These are phyloP conservation scores for Temnothorax longispinosus DNA, from an alignment of 1,140 invertebrate species.

Conservation along the genomic window DNA sequence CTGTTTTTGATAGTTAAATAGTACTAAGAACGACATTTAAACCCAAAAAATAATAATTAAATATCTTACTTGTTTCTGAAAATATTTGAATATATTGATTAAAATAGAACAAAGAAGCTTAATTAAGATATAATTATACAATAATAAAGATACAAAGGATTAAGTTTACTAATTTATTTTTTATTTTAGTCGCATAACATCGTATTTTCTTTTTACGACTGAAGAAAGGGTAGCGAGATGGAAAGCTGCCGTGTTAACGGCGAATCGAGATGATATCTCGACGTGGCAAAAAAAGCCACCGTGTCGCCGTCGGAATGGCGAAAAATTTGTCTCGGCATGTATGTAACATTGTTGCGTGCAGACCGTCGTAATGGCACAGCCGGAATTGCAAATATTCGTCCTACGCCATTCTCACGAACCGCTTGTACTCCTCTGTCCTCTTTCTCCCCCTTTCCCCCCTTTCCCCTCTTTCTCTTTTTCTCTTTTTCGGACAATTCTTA, in stretches of 20 bases:
- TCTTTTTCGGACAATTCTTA: neutral
- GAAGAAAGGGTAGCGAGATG: constrained; percentile 22
- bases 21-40: neutral
- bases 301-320: constrained; percentile 35
- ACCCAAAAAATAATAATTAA: neutral
- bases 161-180: neutral
- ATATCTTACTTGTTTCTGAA: neutral
- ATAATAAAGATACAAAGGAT: neutral
- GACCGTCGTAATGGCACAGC: constrained; percentile 63
- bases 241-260: constrained; percentile 49
- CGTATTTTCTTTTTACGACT: neutral
- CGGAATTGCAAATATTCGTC: constrained; percentile 69
- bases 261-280: constrained; percentile 47
- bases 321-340: constrained; percentile 42
- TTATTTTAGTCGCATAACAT: neutral
- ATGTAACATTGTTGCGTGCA: constrained; percentile 62
- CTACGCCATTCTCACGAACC: constrained; percentile 36
- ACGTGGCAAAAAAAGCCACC: constrained; percentile 24
- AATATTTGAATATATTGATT: neutral
- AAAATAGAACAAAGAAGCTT: neutral
- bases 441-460: no score
- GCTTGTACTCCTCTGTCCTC: neutral
- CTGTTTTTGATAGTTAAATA: neutral
- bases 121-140: neutral
- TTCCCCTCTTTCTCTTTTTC: neutral